Base-by-base conservation (phyloP, 2,888 invertebrate species). In the Agrochola lychnidis region DNA sequence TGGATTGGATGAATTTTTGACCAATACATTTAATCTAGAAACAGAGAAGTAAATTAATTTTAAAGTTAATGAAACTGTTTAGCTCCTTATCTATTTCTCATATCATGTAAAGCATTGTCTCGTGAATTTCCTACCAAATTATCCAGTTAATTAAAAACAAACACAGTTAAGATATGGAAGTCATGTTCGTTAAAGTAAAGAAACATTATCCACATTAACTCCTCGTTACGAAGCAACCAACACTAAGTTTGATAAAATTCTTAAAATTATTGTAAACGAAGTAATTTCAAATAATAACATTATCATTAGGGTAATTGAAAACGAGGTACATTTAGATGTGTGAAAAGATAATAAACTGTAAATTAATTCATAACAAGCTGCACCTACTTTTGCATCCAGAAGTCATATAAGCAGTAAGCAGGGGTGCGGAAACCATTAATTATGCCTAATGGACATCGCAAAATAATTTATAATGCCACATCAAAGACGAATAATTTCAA, bases 141-240 rank as follows among this genome's bases (percentile, higher is more conserved):
- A 71, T 51, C 56, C 72, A 30, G 67, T 25, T 76, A 59, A 72
- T 81, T 73, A 73, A 64, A 64, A 73, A 61, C 48, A 73, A 81
- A 84, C 63, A 81, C 19, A 53, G 53, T n/a, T 61, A 70, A 67
- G 66, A 80, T 84, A 80, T 84, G 70, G 79, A 36, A 80, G 71
- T 57, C 70, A 68, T 78, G 14, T 83, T 70, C 42, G 16, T 30
- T 59, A 61, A 57, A 64, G 83, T 66, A 80, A 79, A 70, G 30
- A 84, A 22, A 84, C 51, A 67, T 79, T 67, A 79, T 84, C 79
- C 61, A 63, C 10, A 61, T 80, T 67, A 51, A 62, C 12, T 56
- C 59, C 36, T 74, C n/a, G 25, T 75, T 81, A 82, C 53, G 70
- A 67, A 70, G 63, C 22, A 68, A 67, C n/a, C 36, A 25, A 66